Conservation (phyloP, 2,888 invertebrate species). For the Andrena dorsata region DNA sequence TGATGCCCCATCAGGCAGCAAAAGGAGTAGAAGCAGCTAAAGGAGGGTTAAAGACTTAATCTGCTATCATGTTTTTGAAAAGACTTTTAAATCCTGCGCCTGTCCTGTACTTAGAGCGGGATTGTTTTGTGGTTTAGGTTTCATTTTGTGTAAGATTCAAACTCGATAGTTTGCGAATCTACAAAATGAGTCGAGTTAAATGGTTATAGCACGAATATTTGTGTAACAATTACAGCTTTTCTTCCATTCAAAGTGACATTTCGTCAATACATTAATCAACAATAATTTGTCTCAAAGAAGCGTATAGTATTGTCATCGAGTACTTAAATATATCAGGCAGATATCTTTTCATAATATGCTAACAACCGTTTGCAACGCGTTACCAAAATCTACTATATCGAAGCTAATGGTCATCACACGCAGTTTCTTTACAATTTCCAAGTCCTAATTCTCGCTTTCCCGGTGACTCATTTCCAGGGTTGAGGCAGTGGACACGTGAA, state of each 20-base stretch:
- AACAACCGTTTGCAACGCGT: background rate
- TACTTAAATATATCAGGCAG: background rate
- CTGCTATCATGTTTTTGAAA: too few species aligned
- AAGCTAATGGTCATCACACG: background rate
- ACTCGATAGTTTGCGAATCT: too few species aligned
- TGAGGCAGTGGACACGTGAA: conserved; percentile 61
- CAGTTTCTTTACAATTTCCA: background rate
- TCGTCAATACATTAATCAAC: background rate
- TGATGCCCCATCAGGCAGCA: too few species aligned
- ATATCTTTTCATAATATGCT: conserved; percentile 7
- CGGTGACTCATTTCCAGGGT: background rate
- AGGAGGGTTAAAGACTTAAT: too few species aligned
- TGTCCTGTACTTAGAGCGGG: too few species aligned
- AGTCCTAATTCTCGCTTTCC: background rate
- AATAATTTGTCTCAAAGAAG: conserved; percentile 11
- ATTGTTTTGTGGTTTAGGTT: too few species aligned
- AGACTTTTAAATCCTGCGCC: too few species aligned
- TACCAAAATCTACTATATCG: conserved; percentile 7
- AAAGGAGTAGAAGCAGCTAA: too few species aligned
- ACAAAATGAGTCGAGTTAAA: too few species aligned
- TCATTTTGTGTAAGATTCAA: too few species aligned
- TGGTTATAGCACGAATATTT: background rate
- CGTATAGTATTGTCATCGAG: conserved; percentile 39
- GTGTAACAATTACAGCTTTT: conserved; percentile 31
- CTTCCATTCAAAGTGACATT: conserved; percentile 4